Evolutionary conservation across 1,140 invertebrate genomes (phyloP), one percentile per base, ranked within the genome.

Genomic region (Leptinotarsa texana): DNA sequence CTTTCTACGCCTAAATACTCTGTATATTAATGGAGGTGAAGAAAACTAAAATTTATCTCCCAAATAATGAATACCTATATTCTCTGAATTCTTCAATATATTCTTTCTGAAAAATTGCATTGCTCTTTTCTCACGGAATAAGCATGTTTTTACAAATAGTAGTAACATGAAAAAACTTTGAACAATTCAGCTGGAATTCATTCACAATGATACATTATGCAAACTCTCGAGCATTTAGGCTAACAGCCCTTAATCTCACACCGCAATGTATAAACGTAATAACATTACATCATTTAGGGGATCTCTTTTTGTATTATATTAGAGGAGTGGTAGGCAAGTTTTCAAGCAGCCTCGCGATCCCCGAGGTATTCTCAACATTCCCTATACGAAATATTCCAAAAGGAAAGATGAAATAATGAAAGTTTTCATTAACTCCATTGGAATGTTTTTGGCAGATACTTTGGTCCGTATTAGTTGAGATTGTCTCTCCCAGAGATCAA

Each of bases 181-280:
- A 57, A 17, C 3, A n/a, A 57, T 57, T n/a, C 51, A 15, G n/a
- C 51, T 8, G 15, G 51, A 57, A 57, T 18, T 15, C 1, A 57
- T 13, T 15, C 51, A 15, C 8, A n/a, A 57, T 57, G n/a, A 15
- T 57, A 57, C n/a, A 57, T n/a, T 18, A n/a, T 57, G 0, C 51
- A 57, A 57, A 57, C 51, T 17, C 51, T 57, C 51, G 17, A 57
- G 51, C 51, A n/a, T 57, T 57, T 57, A 57, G 51, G 51, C 51
- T 57, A 57, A 57, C 51, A 57, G 3, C 51, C 17, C 51, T 57
- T 57, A 57, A 57, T 57, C 51, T 4, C n/a, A 57, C 17, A 18
- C 15, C 17, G 51, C 51, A 57, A n/a, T 57, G 51, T 57, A 57
- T n/a, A n/a, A 57, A 57, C n/a, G 17, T 57, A 57, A 57, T 57